Conservation (phyloP, 2,113 vertebrate species). For the Calyptommatus sinebrachiatus region DNA sequence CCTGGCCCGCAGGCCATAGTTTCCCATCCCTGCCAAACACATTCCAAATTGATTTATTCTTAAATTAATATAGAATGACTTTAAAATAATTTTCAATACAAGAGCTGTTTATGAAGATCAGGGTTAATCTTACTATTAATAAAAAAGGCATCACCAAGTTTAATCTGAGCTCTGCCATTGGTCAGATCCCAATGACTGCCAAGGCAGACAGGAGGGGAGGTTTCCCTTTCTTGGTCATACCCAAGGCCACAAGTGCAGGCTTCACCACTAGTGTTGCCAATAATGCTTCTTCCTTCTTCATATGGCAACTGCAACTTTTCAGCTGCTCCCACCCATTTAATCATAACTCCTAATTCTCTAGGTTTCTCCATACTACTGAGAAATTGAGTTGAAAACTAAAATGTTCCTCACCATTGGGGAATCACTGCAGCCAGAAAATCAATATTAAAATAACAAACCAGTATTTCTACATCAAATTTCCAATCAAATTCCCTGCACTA, state of each 20-base stretch:
- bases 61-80: neutral
- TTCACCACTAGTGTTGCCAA: neutral
- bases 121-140: neutral
- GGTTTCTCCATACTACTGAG: neutral
- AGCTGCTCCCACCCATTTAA: neutral
- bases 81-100: neutral
- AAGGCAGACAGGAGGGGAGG: no score
- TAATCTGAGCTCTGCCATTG: no score
- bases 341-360: neutral
- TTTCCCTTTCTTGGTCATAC: no score
- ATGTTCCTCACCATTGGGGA: neutral
- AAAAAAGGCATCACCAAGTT: no score
- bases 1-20: no score
- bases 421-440: neutral
- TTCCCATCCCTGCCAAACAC: no score
- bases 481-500: neutral
- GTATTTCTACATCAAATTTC: neutral
- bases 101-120: neutral
- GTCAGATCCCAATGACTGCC: no score
- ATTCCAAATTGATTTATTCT: neutral
- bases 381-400: neutral
- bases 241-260: no score
- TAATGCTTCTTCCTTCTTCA: no score
- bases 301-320: no score
- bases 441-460: neutral